Conservation (phyloP, 2,797 vertebrate species). For the Gallinago stenura region DNA sequence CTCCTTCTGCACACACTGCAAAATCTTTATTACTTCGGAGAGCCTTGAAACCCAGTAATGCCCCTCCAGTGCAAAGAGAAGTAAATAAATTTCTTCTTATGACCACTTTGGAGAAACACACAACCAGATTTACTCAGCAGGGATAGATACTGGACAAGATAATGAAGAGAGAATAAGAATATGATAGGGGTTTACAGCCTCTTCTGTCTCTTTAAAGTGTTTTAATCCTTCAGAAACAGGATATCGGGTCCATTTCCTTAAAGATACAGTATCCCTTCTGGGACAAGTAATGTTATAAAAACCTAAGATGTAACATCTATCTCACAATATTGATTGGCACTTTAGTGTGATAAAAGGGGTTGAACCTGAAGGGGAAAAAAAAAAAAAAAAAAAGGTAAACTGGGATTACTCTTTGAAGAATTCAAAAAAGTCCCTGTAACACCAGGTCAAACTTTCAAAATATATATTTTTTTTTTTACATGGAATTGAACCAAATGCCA, state of each 20-base stretch:
- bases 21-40: slow-evolving; percentile 90
- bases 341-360: slow-evolving; percentile 86
- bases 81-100: slow-evolving; percentile 92
- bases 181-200: slow-evolving; percentile 87
- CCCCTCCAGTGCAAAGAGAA: slow-evolving; percentile 87
- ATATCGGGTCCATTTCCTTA: slow-evolving; percentile 87
- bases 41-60: slow-evolving; percentile 87
- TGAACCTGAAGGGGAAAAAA: slow-evolving; percentile 80
- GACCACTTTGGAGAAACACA: slow-evolving; percentile 91
- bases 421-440: slow-evolving; percentile 50
- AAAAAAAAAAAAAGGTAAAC: slow-evolving; percentile 57
- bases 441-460: slow-evolving; percentile 64
- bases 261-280: slow-evolving; percentile 88
- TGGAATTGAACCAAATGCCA: slow-evolving; percentile 53
- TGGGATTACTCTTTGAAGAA: slow-evolving; percentile 77
- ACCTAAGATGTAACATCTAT: slow-evolving; percentile 85
- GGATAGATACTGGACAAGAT: slow-evolving; percentile 90
- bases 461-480: neutral
- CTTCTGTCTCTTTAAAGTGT: slow-evolving; percentile 89
- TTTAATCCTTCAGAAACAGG: slow-evolving; percentile 88
- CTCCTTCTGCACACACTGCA: slow-evolving; percentile 89
- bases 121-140: slow-evolving; percentile 89
- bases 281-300: slow-evolving; percentile 84
- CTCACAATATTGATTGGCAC: slow-evolving; percentile 82
- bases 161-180: slow-evolving; percentile 90